A percentile compares a stretch with the other conserved stretches of the same genome.
These are phyloP conservation scores for Brachionus calyciflorus DNA, from an alignment of 1,140 invertebrate genomes.

Conservation along the genomic window DNA sequence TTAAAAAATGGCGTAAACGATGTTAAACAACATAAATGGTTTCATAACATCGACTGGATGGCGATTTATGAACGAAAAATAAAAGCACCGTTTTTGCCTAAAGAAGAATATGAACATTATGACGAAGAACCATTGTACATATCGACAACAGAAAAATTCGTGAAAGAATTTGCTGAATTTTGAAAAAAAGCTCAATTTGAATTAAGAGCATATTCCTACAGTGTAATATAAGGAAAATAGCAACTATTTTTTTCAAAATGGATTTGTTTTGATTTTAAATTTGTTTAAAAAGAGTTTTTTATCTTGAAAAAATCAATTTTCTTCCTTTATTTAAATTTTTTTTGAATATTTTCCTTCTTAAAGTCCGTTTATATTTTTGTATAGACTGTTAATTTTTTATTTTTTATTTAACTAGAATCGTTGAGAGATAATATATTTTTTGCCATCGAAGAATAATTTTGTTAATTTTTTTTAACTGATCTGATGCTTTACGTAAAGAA, in stretches of 20 bases:
- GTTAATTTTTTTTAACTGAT: no score
- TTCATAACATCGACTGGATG: constrained; percentile 96
- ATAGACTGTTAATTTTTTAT: no score
- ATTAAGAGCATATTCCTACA: not conserved
- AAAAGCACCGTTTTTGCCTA: constrained; percentile 62
- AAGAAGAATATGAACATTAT: constrained; percentile 85
- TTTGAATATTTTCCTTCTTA: not conserved
- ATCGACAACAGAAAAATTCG: constrained; percentile 93
- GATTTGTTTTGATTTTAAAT: no score
- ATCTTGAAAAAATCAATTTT: not conserved
- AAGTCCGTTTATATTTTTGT: no score
- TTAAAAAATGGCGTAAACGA: constrained; percentile 97
- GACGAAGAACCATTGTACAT: constrained; percentile 95
- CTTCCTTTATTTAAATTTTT: not conserved
- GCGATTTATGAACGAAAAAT: constrained; percentile 95
- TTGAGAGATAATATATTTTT: no score
- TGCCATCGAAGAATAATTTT: no score
- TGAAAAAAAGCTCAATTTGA: constrained; percentile 21
- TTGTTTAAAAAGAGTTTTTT: constrained; percentile 9
- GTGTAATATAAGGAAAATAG: not conserved
- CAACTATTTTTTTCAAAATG: no score
- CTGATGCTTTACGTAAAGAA: no score
- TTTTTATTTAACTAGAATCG: no score
- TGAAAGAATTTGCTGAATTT: constrained; percentile 70
- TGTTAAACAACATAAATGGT: constrained; percentile 99